Conservation (phyloP, 2,888 invertebrate species). For the Heteromurus nitidus region DNA sequence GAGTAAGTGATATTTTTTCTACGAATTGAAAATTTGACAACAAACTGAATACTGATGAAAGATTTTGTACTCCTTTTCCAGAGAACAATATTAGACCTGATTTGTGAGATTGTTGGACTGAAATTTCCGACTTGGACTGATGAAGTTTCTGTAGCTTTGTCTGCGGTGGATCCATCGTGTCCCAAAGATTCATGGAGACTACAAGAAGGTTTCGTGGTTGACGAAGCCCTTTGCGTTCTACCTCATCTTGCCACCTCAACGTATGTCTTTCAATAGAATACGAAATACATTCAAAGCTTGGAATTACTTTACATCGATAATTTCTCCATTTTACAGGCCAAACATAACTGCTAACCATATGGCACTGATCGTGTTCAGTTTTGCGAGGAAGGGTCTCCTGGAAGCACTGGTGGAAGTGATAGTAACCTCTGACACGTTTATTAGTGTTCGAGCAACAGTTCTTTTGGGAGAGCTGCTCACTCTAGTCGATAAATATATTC, state of each 20-base stretch:
- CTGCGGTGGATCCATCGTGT: conserved; percentile 89
- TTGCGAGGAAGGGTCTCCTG: conserved; percentile 88
- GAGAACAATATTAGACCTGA: conserved; percentile 93
- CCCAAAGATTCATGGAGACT: conserved; percentile 89
- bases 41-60: conserved; percentile 13
- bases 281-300: too few species aligned
- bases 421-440: conserved; percentile 89
- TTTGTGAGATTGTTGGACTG: conserved; percentile 92
- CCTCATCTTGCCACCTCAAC: conserved; percentile 83
- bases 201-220: conserved; percentile 95
- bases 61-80: conserved; percentile 76
- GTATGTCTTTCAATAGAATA: conserved; percentile 67
- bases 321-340: conserved; percentile 79
- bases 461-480: conserved; percentile 91
- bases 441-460: conserved; percentile 93
- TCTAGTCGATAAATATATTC: conserved; percentile 89
- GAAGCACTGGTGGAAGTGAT: conserved; percentile 94
- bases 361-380: conserved; percentile 90
- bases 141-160: conserved; percentile 90
- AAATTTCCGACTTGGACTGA: conserved; percentile 95
- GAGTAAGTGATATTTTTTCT: conserved; percentile 79
- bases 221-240: conserved; percentile 90
- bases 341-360: conserved; percentile 94
- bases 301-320: too few species aligned
- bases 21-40: not conserved